Evolutionary conservation across 2,888 invertebrate species (phyloP).

Genomic region (Alviniconcha strummeri): DNA sequence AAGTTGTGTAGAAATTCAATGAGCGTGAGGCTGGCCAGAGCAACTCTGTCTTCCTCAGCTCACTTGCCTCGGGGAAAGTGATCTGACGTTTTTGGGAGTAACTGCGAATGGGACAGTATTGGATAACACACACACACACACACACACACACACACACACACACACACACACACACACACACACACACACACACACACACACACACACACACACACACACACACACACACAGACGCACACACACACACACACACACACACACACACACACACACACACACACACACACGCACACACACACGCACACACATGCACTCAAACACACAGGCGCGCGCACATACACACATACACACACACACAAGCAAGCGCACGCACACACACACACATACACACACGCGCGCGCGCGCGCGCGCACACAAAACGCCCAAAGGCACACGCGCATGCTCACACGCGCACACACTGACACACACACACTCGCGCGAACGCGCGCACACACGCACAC

Average conservation of each 20-base stretch:
- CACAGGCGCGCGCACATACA: constrained; percentile 8
- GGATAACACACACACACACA: constrained; percentile 1
- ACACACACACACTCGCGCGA: not conserved
- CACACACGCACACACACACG: not conserved
- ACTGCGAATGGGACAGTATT: not conserved
- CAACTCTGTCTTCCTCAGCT: no score
- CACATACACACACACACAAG: constrained; percentile 1
- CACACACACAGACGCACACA: not conserved
- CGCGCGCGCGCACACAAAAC: not conserved
- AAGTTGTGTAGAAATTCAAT: no score
- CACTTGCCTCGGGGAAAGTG: no score
- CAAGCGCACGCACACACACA: not conserved
- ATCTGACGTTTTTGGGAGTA: no score
- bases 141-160: constrained; percentile 18
- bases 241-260: not conserved
- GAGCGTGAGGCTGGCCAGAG: no score
- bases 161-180: constrained; percentile 16
- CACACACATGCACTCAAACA: constrained; percentile 12
- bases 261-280: constrained; percentile 16
- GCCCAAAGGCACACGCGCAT: not conserved
- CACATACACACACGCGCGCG: constrained; percentile 13
- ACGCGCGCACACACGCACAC: not conserved
- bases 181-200: constrained; percentile 10
- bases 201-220: constrained; percentile 9
- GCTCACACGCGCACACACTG: constrained; percentile 2